Base-by-base conservation (phyloP, 2,797 vertebrate species). In the Rhodeus uyekii region DNA sequence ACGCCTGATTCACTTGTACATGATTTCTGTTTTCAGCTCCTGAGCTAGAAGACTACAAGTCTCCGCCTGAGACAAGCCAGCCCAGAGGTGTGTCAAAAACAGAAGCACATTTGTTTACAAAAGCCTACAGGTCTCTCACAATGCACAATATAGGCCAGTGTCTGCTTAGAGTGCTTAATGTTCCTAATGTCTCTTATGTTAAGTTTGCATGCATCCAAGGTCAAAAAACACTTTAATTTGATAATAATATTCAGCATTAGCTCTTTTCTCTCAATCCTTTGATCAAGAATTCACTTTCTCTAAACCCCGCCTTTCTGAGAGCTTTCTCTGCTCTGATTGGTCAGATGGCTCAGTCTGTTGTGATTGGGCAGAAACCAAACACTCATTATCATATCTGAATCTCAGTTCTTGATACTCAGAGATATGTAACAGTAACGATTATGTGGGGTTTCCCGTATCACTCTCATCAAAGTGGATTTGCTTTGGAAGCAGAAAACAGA, bases 51-150 rank as follows among this genome's bases (percentile, higher is more conserved):
- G 93, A 94, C 38, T 91, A 87, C 60, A 94, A 91, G 88, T 73
- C 58, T 32, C 53, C 88, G 4, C 32, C 90, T 85, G 94, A 93
- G 46, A 81, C 86, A 19, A 79, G 85, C 55, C 89, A 88, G 5
- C 90, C 89, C 5, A 89, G 88, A 94, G 95, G 95, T 95, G 85
- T 86, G 83, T 76, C 55, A 38, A n/a, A 42, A n/a, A 13, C 74
- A 44, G 55, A 42, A 50, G 10, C 3, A 8, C 69, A 8, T 18
- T 44, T 68, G 13, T 67, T 39, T 42, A 42, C 24, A 42, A 27
- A 38, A 29, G 39, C 39, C 1, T 24, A 69, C 8, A 18, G 67
- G 5, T 39, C 27, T 22, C 10, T 22, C 18, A 32, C 18, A 32
- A 48, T 48, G n/a, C 9, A 27, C 64, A 13, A 32, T 27, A 76